These are phyloP conservation scores for Neopelma chrysocephalum DNA, from an alignment of 2,797 vertebrate genomes.

Conservation along the genomic window DNA sequence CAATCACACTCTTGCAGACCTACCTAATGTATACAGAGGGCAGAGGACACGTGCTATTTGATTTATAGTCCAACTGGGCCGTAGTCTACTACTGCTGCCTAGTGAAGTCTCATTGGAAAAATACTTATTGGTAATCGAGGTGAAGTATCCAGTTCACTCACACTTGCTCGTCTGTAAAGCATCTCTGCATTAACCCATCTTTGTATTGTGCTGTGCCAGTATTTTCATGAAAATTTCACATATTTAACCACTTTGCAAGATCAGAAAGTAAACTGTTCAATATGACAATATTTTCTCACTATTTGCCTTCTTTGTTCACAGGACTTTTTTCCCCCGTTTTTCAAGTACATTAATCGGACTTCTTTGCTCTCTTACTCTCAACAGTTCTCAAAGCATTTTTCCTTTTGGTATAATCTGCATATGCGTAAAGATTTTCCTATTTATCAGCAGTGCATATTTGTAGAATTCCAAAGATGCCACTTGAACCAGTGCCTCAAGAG, in stretches of 20 bases:
- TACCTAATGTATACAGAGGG: neutral
- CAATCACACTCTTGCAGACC: neutral
- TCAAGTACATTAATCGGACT: neutral
- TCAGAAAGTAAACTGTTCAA: neutral
- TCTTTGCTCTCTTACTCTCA: neutral
- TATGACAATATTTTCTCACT: neutral
- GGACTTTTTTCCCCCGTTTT: rapidly evolving
- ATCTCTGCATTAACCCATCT: neutral
- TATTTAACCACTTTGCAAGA: neutral
- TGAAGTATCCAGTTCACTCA: neutral
- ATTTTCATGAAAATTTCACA: neutral
- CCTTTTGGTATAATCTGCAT: neutral
- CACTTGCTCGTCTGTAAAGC: neutral
- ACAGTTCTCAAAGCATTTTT: neutral
- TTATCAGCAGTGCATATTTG: neutral
- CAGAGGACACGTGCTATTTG: rapidly evolving
- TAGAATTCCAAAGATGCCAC: neutral
- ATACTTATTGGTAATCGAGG: neutral
- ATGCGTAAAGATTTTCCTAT: neutral
- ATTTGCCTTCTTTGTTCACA: neutral
- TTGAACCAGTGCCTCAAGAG: neutral
- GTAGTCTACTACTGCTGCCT: neutral
- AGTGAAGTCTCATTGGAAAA: neutral
- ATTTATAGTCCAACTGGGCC: neutral
- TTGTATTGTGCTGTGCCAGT: rapidly evolving